phyloP scores from a whole-genome alignment of 2,888 invertebrate species.

The Mechanitis messenoides region DNA sequence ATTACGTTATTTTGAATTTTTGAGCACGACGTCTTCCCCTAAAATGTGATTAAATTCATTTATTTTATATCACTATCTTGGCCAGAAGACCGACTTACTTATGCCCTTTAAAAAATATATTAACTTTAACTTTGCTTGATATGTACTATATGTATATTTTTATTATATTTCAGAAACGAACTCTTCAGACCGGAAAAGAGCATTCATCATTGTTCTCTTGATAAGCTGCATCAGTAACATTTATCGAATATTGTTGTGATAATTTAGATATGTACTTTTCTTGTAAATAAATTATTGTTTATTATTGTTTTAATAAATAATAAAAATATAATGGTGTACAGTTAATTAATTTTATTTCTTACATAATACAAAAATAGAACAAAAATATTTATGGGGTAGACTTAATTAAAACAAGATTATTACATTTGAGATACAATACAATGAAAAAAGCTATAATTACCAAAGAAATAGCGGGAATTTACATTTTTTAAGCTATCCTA shows the following conservation, averaged over 20 bases:
- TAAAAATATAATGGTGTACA: conserved; percentile 7
- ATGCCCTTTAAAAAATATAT: not conserved
- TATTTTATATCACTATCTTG: too few relatives aligned
- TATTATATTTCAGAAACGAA: conserved; percentile 55
- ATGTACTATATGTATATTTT: not conserved
- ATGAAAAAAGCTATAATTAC: not conserved
- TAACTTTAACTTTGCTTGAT: not conserved
- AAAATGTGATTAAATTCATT: too few relatives aligned
- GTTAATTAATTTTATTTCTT: conserved; percentile 21
- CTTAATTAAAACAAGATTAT: conserved; percentile 13
- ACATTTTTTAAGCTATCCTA: too few relatives aligned
- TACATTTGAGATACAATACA: conserved; percentile 11
- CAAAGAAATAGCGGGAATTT: too few relatives aligned
- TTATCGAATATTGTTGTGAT: conserved; percentile 34
- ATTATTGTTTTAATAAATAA: conserved; percentile 15
- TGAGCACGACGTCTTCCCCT: too few relatives aligned
- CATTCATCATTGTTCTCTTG: conserved; percentile 31
- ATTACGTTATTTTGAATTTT: too few relatives aligned
- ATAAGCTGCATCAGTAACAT: conserved; percentile 26
- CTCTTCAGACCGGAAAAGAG: conserved; percentile 39
- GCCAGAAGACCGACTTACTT: too few relatives aligned
- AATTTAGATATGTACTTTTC: conserved; percentile 22
- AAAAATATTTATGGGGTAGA: not conserved
- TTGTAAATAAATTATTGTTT: conserved; percentile 34
- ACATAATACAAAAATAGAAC: conserved; percentile 12